Evolutionary conservation across 2,797 vertebrate species (phyloP).

Genomic region (Hirundo rustica): DNA sequence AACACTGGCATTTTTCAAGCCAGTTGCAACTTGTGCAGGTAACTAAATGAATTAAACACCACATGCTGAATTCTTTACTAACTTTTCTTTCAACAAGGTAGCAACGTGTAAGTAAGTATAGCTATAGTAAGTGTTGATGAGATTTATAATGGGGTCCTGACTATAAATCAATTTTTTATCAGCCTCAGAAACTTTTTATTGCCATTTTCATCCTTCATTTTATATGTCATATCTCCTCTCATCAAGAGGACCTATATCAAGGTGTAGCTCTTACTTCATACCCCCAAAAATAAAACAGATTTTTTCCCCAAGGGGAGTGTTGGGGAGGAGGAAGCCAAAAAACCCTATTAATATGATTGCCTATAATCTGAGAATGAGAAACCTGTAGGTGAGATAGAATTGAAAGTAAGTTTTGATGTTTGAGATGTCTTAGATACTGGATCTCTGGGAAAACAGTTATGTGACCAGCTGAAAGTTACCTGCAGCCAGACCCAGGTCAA

Average conservation of each 20-base stretch:
- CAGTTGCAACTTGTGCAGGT: background rate
- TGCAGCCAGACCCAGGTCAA: no score
- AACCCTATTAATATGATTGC: no score
- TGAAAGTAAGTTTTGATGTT: no score
- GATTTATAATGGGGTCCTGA: background rate
- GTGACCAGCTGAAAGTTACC: no score
- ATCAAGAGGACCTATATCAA: background rate
- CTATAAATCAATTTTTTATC: constrained; percentile 13
- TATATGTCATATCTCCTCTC: background rate
- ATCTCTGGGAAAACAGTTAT: no score
- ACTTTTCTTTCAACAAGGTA: constrained; percentile 24
- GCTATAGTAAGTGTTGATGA: background rate
- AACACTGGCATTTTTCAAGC: constrained; percentile 20
- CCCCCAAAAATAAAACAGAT: background rate
- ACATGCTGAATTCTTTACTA: constrained; percentile 1
- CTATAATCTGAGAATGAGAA: no score
- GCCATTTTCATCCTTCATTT: background rate
- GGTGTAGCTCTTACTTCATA: background rate
- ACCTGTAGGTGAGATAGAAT: no score
- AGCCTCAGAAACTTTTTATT: background rate
- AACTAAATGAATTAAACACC: background rate
- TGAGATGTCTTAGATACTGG: no score
- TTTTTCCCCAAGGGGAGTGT: background rate
- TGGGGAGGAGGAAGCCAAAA: no score
- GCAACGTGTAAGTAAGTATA: background rate